phyloP scores from a whole-genome alignment of 2,888 invertebrate species.

The Punctoribates punctum region DNA sequence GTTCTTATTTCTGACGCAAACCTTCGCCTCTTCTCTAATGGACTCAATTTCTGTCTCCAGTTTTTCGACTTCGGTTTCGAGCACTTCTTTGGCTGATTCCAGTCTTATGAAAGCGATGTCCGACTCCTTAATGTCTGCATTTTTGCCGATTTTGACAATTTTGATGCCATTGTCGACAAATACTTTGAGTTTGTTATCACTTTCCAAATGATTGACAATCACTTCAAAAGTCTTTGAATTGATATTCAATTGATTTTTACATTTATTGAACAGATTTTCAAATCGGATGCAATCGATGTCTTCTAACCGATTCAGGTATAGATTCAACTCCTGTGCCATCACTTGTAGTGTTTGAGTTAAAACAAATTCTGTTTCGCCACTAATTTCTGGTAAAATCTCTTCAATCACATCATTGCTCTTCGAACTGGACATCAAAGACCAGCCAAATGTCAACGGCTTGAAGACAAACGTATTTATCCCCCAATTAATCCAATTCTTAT shows the following conservation, averaged over 20 bases:
- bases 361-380: constrained; percentile 22
- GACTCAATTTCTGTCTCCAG: constrained; percentile 37
- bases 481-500: constrained; percentile 41
- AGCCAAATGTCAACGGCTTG: constrained; percentile 37
- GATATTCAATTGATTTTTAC: constrained; percentile 32
- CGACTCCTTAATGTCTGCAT: constrained; percentile 29
- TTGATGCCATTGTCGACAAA: constrained; percentile 34
- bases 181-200: constrained; percentile 35
- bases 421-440: constrained; percentile 19
- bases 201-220: constrained; percentile 19
- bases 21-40: constrained; percentile 30
- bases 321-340: constrained; percentile 31
- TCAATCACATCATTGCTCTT: neutral
- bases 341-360: constrained; percentile 26
- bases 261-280: neutral
- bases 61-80: constrained; percentile 38
- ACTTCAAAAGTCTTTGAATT: constrained; percentile 27
- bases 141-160: constrained; percentile 39
- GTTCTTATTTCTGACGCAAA: constrained; percentile 28
- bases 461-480: constrained; percentile 36
- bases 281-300: constrained; percentile 40
- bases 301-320: constrained; percentile 4
- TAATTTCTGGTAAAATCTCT: constrained; percentile 25
- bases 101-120: constrained; percentile 39
- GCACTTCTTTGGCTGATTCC: constrained; percentile 37